These are phyloP conservation scores for Anarsia innoxiella DNA, from an alignment of 2,888 invertebrate genomes.

Conservation along the genomic window DNA sequence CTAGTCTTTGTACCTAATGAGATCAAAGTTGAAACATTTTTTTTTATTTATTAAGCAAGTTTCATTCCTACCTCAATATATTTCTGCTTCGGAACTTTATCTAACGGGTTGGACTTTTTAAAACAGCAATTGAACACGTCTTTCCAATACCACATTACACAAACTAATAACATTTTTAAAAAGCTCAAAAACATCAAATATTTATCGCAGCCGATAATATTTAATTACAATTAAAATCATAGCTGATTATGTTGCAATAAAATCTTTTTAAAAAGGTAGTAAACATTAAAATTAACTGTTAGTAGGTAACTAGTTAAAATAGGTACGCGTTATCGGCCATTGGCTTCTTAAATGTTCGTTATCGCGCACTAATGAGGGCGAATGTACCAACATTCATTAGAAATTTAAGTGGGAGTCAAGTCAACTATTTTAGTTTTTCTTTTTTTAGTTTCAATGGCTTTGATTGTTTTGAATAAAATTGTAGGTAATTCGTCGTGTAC, in stretches of 20 bases:
- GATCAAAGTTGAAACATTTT: no score
- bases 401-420: no score
- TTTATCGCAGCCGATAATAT: no score
- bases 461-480: no score
- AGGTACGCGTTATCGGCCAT: neutral
- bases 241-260: neutral
- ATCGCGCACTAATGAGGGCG: conserved; percentile 1
- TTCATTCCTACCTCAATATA: conserved; percentile 4
- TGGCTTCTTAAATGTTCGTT: neutral
- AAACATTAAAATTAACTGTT: neutral
- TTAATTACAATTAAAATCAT: neutral
- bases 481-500: no score
- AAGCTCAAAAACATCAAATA: no score
- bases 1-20: no score
- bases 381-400: no score
- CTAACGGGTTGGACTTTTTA: neutral
- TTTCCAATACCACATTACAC: conserved; percentile 1
- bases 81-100: conserved; percentile 3
- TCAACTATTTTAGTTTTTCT: no score
- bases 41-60: no score
- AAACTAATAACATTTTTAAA: neutral
- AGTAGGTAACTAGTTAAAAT: neutral
- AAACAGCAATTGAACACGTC: conserved; percentile 5
- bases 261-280: neutral
- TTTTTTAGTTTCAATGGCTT: no score